Percentiles rank a stretch among this genome's conserved stretches.
Conservation (phyloP, 2,113 vertebrate species). For the Myiozetetes cayanensis region DNA sequence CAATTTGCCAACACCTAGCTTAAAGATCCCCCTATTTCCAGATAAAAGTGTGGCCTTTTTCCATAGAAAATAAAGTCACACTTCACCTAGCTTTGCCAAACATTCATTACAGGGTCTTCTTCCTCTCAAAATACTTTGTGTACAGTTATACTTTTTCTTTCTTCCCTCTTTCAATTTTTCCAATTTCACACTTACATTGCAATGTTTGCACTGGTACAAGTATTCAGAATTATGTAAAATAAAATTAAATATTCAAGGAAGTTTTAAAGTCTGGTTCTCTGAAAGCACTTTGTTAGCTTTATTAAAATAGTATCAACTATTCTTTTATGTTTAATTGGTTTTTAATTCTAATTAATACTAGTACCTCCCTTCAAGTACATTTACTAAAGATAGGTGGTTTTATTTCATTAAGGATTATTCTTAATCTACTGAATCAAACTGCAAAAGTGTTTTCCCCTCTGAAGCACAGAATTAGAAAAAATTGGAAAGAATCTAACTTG, state of each 20-base stretch:
- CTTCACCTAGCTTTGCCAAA: neutral
- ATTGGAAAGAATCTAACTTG: neutral
- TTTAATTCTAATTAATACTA: neutral
- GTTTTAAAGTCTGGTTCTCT: neutral
- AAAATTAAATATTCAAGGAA: neutral
- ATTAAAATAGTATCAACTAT: neutral
- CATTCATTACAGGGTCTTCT: neutral
- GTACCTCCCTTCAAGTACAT: neutral
- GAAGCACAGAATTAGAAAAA: neutral
- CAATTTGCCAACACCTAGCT: neutral
- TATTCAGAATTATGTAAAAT: neutral
- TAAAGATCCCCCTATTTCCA: neutral
- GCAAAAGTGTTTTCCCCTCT: neutral
- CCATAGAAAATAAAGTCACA: neutral
- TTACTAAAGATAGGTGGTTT: neutral
- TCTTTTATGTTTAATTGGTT: neutral
- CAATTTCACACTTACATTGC: neutral
- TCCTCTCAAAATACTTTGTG: neutral
- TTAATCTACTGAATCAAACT: neutral
- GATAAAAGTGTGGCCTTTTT: neutral
- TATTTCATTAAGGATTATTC: neutral
- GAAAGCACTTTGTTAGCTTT: neutral
- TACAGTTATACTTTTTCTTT: neutral
- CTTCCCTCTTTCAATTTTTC: neutral
- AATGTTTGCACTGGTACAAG: neutral